Conservation (phyloP, 2,113 vertebrate species). For the Alces alces region DNA sequence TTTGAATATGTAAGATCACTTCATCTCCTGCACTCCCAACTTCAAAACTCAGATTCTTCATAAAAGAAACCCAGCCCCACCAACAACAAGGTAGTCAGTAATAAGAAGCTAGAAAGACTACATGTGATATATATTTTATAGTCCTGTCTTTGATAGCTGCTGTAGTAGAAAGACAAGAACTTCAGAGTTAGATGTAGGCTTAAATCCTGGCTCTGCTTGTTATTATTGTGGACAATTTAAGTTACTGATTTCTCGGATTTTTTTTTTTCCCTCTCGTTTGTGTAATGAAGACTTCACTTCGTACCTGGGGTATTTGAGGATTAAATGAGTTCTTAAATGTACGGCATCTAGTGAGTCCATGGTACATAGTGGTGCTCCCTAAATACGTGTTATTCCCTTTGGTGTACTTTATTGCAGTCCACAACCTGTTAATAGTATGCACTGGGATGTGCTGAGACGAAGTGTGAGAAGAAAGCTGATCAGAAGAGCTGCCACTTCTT, state of each 20-base stretch:
- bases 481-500: background rate
- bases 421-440: background rate
- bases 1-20: background rate
- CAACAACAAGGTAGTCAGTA: background rate
- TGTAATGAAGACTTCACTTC: background rate
- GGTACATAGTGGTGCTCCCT: background rate
- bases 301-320: background rate
- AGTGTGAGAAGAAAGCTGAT: background rate
- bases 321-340: slow-evolving; percentile 3
- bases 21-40: background rate
- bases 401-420: background rate
- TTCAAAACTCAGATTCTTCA: background rate
- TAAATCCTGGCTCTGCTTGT: background rate
- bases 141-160: background rate
- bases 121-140: background rate
- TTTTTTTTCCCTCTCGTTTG: background rate
- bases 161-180: background rate
- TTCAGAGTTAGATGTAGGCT: background rate
- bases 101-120: background rate
- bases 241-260: background rate
- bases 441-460: background rate
- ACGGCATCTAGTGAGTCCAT: background rate
- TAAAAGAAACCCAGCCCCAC: background rate
- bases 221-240: background rate
- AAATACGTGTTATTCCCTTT: background rate